Evolutionary conservation across 2,888 invertebrate species (phyloP), one percentile per base, ranked within the genome.

Genomic region (Globia sparganii): DNA sequence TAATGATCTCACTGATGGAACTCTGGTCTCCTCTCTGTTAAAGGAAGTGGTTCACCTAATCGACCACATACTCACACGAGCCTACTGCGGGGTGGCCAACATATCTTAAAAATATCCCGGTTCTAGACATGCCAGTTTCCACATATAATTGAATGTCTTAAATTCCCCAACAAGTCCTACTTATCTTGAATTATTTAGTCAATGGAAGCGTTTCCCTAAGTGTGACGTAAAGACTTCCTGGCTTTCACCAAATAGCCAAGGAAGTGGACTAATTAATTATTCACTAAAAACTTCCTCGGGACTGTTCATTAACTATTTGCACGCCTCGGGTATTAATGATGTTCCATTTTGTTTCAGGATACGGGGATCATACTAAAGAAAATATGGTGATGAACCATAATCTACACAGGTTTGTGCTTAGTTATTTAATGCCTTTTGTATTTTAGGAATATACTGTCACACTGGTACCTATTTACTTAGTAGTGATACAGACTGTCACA

Each of bases 361-460:
- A 94, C 91, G 93, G 91, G 84, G 92, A 92, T 78, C 94, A 95
- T 81, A 91, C 93, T 92, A 97, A 97, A 94, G 96, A 96, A 86
- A 97, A 94, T 88, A 96, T 97, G 96, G 96, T 96, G 91, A 94
- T 96, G 94, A 96, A 93, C 91, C 95, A 95, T 88, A 97, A 97
- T 85, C 86, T 96, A 84, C 96, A 97, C 91, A 96, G 96, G 97
- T 97, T 84, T 75, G 94, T 93, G 25, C 2, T 37, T 25, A 2
- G 28, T 37, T 11, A 21, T 31, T 31, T 31, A 31, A 8, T 8
- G 40, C 46, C 13, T 59, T 59, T 28, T 3, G 3, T 49, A 53
- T 53, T 53, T 53, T 25, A 53, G 49, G 8, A 53, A 53, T 21
- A 25, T 53, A 25, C 25, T 53, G 49, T 53, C 25, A 8, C 49